A percentile compares a stretch with the other conserved stretches of the same genome.
Conservation (phyloP, 92 coral and sea anemone genomes). For the Metridium senile region DNA sequence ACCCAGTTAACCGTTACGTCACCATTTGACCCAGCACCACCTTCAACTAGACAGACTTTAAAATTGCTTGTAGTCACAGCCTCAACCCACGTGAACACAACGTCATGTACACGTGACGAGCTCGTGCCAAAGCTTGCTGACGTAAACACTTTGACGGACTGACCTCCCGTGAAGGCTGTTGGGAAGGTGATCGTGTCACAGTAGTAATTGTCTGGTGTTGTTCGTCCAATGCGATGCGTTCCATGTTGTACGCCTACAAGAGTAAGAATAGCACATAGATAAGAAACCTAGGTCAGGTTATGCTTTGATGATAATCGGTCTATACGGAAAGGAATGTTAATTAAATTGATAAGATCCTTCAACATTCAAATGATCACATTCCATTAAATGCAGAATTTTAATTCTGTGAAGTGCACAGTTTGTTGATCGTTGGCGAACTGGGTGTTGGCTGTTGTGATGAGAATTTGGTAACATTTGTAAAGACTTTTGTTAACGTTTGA, state of each 20-base stretch:
- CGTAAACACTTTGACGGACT: conserved; percentile 18
- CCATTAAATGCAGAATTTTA: too few species aligned
- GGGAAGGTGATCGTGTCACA: conserved; percentile 10
- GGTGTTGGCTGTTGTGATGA: background rate
- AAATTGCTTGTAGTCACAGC: conserved; percentile 4
- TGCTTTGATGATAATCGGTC: background rate
- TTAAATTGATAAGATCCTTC: too few species aligned
- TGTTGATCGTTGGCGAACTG: background rate
- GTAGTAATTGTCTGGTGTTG: background rate
- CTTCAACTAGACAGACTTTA: conserved; percentile 18
- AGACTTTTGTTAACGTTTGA: background rate
- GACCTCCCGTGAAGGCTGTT: conserved; percentile 4
- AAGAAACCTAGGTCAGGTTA: background rate
- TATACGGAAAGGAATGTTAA: too few species aligned
- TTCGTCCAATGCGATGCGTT: background rate
- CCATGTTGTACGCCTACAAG: conserved; percentile 21
- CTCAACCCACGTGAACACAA: conserved; percentile 25
- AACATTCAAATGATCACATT: too few species aligned
- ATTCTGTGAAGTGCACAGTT: too few species aligned
- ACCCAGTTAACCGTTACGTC: conserved; percentile 16
- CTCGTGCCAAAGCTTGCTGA: conserved; percentile 11
- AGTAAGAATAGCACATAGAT: background rate
- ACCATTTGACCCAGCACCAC: conserved; percentile 18
- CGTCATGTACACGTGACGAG: conserved; percentile 26
- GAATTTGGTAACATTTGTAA: background rate